Evolutionary conservation across 2,797 vertebrate genomes (phyloP).

Genomic region (Anguilla obscura): DNA sequence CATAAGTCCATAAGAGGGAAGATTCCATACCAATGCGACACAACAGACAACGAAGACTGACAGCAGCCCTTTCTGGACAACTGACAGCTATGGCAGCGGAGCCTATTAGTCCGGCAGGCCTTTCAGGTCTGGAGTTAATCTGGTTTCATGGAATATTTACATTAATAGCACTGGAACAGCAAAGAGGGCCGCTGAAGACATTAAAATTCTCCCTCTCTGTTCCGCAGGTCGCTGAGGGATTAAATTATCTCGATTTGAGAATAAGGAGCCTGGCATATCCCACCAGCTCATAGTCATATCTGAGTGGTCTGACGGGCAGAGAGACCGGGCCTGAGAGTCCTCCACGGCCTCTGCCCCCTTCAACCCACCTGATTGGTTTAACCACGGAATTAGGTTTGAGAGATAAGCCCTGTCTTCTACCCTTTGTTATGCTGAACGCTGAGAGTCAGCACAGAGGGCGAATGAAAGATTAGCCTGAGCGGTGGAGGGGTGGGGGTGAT

Average conservation of each 20-base stretch:
- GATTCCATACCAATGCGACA: neutral
- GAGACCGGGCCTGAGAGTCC: neutral
- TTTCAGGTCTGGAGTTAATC: constrained; percentile 1
- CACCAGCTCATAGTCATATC: constrained; percentile 12
- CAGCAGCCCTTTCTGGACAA: neutral
- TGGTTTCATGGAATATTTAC: constrained; percentile 23
- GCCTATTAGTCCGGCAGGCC: neutral
- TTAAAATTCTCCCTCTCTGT: constrained; percentile 3
- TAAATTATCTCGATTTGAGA: constrained; percentile 25
- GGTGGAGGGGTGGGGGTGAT: neutral
- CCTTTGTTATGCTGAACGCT: neutral
- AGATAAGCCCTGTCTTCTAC: neutral
- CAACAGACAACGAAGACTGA: neutral
- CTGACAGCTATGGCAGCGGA: constrained; percentile 13
- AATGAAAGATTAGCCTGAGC: constrained; percentile 18
- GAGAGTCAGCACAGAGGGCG: neutral
- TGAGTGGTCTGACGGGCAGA: neutral
- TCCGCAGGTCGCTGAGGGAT: neutral
- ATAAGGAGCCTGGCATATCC: constrained; percentile 22
- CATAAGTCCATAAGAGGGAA: neutral
- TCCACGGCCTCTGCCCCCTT: neutral
- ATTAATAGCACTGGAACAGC: constrained; percentile 12
- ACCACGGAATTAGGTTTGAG: neutral
- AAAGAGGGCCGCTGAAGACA: constrained; percentile 3
- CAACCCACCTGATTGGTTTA: neutral